Conservation (phyloP, 2,888 invertebrate genomes). For the Teinopalpus imperialis region DNA sequence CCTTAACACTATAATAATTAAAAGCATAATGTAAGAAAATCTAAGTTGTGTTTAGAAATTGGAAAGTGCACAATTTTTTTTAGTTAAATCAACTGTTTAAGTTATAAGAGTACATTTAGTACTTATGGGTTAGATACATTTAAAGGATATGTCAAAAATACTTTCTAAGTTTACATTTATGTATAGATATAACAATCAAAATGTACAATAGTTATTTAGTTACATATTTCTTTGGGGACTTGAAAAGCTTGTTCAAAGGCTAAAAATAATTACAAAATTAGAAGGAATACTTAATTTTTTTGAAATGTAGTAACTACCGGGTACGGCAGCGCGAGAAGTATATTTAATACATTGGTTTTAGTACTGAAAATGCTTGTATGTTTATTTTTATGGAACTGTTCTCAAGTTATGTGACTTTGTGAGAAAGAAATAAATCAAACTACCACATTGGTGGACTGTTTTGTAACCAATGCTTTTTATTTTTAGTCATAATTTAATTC, state of each 20-base stretch:
- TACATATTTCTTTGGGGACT: too few relatives aligned
- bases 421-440: constrained; percentile 73
- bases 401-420: constrained; percentile 40
- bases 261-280: too few relatives aligned
- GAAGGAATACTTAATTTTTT: too few relatives aligned
- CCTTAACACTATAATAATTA: background rate
- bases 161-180: background rate
- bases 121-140: constrained; percentile 9
- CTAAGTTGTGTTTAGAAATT: constrained; percentile 30
- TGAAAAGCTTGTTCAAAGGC: too few relatives aligned
- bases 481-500: background rate
- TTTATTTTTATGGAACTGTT: constrained; percentile 54
- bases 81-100: too few relatives aligned
- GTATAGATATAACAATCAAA: background rate
- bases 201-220: constrained; percentile 3
- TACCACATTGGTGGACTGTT: constrained; percentile 72
- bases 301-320: too few relatives aligned
- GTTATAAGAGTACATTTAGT: constrained; percentile 21
- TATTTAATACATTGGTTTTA: constrained; percentile 2
- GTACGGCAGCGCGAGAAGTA: too few relatives aligned
- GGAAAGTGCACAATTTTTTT: constrained; percentile 65
- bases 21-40: constrained; percentile 17
- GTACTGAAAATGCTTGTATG: constrained; percentile 24
- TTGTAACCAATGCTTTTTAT: constrained; percentile 39
- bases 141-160: constrained; percentile 7